phyloP scores from a whole-genome alignment of 2,797 vertebrate species.

The Valencia hispanica region DNA sequence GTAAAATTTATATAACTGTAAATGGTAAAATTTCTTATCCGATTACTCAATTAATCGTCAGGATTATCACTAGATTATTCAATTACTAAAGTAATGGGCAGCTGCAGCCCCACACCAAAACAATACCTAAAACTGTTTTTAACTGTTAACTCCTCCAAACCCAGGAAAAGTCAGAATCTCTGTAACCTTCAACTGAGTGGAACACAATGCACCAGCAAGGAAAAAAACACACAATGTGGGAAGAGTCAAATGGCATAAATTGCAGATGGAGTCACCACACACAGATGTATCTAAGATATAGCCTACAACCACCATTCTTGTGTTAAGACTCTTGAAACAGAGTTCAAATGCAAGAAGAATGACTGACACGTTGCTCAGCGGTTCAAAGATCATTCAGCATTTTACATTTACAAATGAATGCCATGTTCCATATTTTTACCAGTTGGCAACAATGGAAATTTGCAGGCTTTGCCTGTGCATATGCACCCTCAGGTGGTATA shows the following conservation, averaged over 20 bases:
- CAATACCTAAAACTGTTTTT: too few relatives aligned
- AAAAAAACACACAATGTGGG: not conserved
- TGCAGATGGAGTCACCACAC: not conserved
- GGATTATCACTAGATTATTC: too few relatives aligned
- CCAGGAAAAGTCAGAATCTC: not conserved
- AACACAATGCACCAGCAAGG: too few relatives aligned
- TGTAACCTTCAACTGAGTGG: not conserved
- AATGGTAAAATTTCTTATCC: too few relatives aligned
- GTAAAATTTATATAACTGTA: too few relatives aligned
- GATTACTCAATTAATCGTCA: too few relatives aligned
- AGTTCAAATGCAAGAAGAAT: not conserved
- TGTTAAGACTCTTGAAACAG: not conserved
- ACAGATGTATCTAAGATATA: not conserved
- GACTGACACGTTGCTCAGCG: too few relatives aligned
- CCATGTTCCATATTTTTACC: not conserved
- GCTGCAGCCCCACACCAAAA: too few relatives aligned
- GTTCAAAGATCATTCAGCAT: not conserved
- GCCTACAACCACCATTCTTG: not conserved
- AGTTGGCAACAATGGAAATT: not conserved
- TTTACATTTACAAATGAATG: not conserved
- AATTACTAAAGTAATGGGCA: too few relatives aligned
- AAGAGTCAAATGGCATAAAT: not conserved
- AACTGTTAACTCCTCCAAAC: not conserved
- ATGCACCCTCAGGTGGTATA: constrained; percentile 22
- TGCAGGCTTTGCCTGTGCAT: not conserved